Evolutionary conservation across 2,113 vertebrate genomes (phyloP), one percentile per base, ranked within the genome.

Genomic region (Piaya cayana): DNA sequence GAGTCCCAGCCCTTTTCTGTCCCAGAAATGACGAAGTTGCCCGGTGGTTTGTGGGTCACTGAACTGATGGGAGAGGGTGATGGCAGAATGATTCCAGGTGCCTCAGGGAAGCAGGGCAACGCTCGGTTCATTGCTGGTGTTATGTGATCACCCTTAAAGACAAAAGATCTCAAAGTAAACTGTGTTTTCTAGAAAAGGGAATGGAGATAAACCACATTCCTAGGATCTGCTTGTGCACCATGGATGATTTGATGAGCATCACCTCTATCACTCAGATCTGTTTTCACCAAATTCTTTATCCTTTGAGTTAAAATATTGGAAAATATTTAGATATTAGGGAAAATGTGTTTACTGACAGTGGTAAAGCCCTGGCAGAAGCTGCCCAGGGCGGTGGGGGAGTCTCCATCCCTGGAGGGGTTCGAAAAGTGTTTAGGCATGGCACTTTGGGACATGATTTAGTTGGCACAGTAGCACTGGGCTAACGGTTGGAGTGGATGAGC

Each of bases 261-360:
- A 32, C 4, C 29, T 16, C 9, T 29, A 2, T 16, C 11, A 1
- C 21, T 74, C 12, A 0, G 5, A 7, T 37, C 70, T 21, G 11
- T 47, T 76, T 39, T 20, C 25, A 18, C 25, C 18, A 4, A 82
- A 22, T 76, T 52, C n/a, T 25, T 50, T 34, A 27, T 9, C 43
- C 43, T 45, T 82, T 50, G 45, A 43, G 56, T 55, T 49, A 49
- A 49, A 49, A 22, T 49, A 49, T 49, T 49, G 23, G 47, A 49
- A 49, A 49, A 49, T 10, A 49, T 11, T 49, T 22, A 49, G 47
- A 49, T 49, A 23, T 49, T 49, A 49, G 47, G 11, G 23, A 49
- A 47, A 47, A 20, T 19, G 17, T 6, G 17, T 47, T 20, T 19
- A 47, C 45, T 47, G 45, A 47, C 19, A 19, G 45, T 47, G 45